These are phyloP conservation scores for Spialia ferax DNA, from an alignment of 2,888 invertebrate species.

Conservation along the genomic window DNA sequence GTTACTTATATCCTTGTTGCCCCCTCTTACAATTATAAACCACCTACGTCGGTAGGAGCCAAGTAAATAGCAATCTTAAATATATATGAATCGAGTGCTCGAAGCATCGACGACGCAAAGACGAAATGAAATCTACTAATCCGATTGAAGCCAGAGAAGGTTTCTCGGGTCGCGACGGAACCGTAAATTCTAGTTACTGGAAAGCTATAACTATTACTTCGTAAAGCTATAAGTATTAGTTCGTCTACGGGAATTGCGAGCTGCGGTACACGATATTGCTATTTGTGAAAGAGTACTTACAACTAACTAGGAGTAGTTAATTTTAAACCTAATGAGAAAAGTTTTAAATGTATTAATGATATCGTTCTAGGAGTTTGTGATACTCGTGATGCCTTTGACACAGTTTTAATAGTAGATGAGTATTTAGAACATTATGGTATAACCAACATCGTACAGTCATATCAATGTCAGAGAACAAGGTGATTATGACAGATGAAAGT, in stretches of 20 bases:
- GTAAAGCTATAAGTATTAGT: background rate
- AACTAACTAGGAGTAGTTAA: background rate
- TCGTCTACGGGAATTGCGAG: background rate
- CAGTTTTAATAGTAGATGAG: no score
- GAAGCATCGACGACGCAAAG: slow-evolving; percentile 1
- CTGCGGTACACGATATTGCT: background rate
- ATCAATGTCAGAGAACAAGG: no score
- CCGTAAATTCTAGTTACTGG: background rate
- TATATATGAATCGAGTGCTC: background rate
- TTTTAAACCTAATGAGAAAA: background rate
- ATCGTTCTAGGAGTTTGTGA: background rate
- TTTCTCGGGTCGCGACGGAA: slow-evolving; percentile 5
- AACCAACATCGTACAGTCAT: no score
- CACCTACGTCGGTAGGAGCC: background rate
- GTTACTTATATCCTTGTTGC: no score
- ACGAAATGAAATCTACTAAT: slow-evolving; percentile 5
- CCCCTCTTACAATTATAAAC: background rate
- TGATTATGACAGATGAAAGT: no score
- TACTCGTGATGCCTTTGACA: no score
- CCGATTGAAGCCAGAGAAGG: background rate
- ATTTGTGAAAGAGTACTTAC: background rate
- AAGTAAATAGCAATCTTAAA: background rate
- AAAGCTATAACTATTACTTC: no score
- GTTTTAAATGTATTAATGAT: background rate
- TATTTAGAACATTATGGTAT: no score